Base-by-base conservation (phyloP, 2,888 invertebrate species). In the Cantharis rufa region DNA sequence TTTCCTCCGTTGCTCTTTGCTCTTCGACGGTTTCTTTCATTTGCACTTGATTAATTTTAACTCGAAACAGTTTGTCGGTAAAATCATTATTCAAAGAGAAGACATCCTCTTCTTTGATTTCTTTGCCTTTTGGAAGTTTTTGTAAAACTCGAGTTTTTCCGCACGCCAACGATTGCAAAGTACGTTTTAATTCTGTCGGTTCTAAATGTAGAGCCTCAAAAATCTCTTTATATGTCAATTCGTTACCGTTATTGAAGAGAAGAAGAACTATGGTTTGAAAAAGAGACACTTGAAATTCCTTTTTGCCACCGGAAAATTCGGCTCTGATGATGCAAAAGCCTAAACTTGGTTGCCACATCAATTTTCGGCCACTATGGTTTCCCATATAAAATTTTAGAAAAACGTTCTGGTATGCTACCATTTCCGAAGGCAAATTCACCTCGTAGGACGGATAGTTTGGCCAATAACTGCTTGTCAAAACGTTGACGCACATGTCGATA, bases 401-500 rank as follows among this genome's bases (percentile, higher is more conserved):
- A 84, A 96, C 93, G 83, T 96, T 95, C 89, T 98, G 98, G 84
- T 96, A 96, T 78, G 94, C 92, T 27, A 96, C 93, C 90, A 99
- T 94, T 89, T 94, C 95, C 28, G 92, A 89, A 28, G 98, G 97
- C 88, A 98, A 91, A 70, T 94, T 94, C 68, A 97, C 96, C 86
- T 97, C 96, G 86, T 94, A 94, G 2, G 94, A 92, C 28, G 94
- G 93, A 90, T 98, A 99, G 15, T 96, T 96, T 64, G 99, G 99
- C 99, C 99, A 99, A 89, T 97, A 98, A 21, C 98, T 98, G 94
- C 96, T 96, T 21, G 99, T 99, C 76, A 99, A 91, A 85, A 99
- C 96, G 88, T 95, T 95, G 69, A 98, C 98, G 15, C 94, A 96
- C 85, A 99, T 91, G 87, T 98, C 98, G 78, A 95, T 91, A 78